Percentiles rank a stretch among this genome's conserved stretches.
These are phyloP conservation scores for Sipha flava DNA, from an alignment of 1,140 invertebrate genomes.

Conservation along the genomic window DNA sequence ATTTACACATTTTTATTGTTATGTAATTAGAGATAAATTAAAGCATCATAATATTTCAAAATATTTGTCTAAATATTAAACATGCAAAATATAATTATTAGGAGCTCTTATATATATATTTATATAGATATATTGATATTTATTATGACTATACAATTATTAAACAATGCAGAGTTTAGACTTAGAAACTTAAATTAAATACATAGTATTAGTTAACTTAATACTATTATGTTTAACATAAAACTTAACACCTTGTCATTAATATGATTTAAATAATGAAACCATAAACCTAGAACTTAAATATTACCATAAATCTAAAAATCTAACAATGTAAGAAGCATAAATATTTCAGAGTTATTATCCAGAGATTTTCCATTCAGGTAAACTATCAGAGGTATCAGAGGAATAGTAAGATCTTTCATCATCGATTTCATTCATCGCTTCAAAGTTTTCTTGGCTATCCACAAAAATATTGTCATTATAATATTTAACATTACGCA, in stretches of 20 bases:
- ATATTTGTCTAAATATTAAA: neutral
- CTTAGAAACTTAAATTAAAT: neutral
- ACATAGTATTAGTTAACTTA: no score
- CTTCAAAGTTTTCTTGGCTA: neutral
- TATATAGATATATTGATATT: neutral
- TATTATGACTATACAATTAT: neutral
- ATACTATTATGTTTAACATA: neutral
- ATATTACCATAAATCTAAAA: neutral
- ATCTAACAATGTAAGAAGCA: neutral
- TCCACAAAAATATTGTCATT: neutral
- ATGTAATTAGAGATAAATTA: neutral
- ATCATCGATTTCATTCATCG: neutral
- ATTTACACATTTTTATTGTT: neutral
- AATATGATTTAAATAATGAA: neutral
- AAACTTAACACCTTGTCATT: neutral
- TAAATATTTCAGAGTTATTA: neutral
- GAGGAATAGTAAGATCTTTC: no score
- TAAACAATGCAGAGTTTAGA: neutral
- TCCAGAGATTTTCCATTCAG: neutral
- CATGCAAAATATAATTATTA: neutral
- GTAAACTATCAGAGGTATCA: neutral
- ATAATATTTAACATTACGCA: slow-evolving; percentile 30
- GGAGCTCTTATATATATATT: neutral
- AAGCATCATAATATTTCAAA: neutral
- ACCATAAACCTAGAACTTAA: neutral